Percentiles rank a stretch among this genome's conserved stretches.
phyloP scores from a whole-genome alignment of 1,140 invertebrate genomes.

The Homarus americanus region DNA sequence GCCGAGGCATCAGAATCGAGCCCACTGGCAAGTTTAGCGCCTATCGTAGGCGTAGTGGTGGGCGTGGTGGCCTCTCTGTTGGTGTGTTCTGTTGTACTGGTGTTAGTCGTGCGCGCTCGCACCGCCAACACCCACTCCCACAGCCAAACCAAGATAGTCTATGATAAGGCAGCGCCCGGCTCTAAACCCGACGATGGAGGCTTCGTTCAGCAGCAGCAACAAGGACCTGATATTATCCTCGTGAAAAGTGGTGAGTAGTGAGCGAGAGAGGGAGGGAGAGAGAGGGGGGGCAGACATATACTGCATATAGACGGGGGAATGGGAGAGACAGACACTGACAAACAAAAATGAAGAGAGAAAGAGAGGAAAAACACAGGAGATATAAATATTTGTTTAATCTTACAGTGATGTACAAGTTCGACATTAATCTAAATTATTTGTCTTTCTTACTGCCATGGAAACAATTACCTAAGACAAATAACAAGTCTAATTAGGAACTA shows the following conservation, averaged over 20 bases:
- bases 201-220: conserved; percentile 3
- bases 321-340: no score
- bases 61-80: conserved; percentile 84
- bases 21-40: conserved; percentile 80
- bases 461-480: no score
- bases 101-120: neutral
- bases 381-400: no score
- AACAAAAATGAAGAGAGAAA: no score
- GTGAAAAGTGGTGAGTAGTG: neutral
- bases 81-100: conserved; percentile 31
- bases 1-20: neutral
- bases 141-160: neutral
- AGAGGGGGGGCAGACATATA: no score
- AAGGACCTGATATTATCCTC: conserved; percentile 3
- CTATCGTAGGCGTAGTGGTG: conserved; percentile 84
- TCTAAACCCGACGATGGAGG: neutral
- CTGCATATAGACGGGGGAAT: no score
- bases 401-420: no score
- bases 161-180: neutral
- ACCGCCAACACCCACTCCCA: neutral
- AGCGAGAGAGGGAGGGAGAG: conserved; percentile 6
- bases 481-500: no score
- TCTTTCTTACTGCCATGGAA: no score
- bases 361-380: no score
- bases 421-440: no score